Conservation (phyloP, 1,140 invertebrate genomes). For the Brachionus asplanchnoidis region DNA sequence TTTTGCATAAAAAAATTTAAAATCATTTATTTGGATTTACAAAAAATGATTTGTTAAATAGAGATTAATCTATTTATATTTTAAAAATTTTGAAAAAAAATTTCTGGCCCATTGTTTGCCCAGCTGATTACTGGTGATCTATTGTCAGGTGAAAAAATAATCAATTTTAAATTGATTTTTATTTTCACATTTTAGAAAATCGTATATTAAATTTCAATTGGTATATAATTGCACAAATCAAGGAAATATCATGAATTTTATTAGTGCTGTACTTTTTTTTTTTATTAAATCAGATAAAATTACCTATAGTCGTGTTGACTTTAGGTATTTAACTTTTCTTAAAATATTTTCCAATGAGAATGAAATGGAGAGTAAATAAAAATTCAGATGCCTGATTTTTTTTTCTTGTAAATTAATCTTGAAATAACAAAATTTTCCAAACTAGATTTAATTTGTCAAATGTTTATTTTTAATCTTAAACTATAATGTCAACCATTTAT, state of each 20-base stretch:
- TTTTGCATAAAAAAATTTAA: neutral
- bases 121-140: neutral
- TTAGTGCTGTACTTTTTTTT: neutral
- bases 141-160: neutral
- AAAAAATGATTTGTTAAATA: neutral
- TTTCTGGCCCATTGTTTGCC: neutral
- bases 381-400: conserved; percentile 31
- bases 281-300: conserved; percentile 25
- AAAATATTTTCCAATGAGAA: neutral
- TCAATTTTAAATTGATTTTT: neutral
- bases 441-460: neutral
- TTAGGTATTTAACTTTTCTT: conserved; percentile 8
- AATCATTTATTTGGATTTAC: neutral
- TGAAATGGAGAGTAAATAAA: neutral
- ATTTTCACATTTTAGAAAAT: neutral
- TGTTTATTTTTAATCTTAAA: neutral
- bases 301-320: neutral
- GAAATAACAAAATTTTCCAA: neutral
- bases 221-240: neutral
- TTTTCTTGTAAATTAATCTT: conserved; percentile 24
- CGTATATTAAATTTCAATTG: neutral
- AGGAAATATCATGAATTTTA: conserved; percentile 38
- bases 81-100: neutral
- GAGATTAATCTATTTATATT: neutral
- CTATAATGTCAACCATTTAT: neutral